These are phyloP conservation scores for Cephalophus harveyi DNA, from an alignment of 2,113 vertebrate species.

Conservation along the genomic window DNA sequence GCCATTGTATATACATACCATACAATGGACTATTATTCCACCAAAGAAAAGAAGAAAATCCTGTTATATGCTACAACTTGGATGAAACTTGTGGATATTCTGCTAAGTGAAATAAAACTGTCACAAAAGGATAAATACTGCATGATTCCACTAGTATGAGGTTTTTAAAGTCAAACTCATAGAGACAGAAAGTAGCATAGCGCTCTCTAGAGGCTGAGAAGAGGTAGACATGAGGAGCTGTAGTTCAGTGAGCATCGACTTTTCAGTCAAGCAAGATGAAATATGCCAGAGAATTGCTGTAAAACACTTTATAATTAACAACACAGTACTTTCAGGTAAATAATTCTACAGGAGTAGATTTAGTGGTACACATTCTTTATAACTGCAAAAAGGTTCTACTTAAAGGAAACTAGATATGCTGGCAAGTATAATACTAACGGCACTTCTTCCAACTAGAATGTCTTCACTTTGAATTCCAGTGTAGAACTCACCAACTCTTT, in stretches of 20 bases:
- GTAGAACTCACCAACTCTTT: not conserved
- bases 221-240: accelerated
- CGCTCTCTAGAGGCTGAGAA: accelerated
- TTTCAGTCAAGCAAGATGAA: not conserved
- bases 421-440: not conserved
- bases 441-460: not conserved
- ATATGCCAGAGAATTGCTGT: not conserved
- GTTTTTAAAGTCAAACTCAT: not conserved
- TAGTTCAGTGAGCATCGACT: not conserved
- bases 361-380: not conserved
- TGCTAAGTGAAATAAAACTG: not conserved
- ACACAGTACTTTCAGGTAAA: not conserved
- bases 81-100: not conserved
- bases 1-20: not conserved
- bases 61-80: not conserved
- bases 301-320: not conserved
- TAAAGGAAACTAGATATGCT: not conserved
- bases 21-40: not conserved
- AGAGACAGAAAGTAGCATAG: not conserved
- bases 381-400: not conserved
- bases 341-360: not conserved
- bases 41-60: not conserved
- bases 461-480: not conserved
- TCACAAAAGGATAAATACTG: not conserved
- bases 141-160: not conserved